phyloP scores from a whole-genome alignment of 2,797 vertebrate genomes.

The Chaenodraco wilsoni region DNA sequence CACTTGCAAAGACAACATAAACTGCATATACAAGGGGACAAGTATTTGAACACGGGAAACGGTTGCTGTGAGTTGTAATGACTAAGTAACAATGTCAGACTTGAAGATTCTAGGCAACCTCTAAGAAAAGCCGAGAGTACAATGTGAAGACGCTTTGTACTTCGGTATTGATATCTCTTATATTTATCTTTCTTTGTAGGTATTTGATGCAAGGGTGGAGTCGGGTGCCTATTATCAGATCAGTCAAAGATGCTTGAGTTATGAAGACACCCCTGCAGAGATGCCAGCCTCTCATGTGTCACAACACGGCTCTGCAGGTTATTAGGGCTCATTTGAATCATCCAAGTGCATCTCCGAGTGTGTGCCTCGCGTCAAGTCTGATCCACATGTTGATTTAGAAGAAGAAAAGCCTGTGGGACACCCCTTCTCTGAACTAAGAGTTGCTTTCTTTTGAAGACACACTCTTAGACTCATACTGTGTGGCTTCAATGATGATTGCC shows the following conservation, averaged over 20 bases:
- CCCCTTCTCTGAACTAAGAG: slow-evolving; percentile 13
- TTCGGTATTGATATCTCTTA: slow-evolving; percentile 7
- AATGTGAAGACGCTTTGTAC: neutral
- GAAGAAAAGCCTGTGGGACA: slow-evolving; percentile 11
- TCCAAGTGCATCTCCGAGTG: slow-evolving; percentile 19
- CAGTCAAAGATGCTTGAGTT: slow-evolving; percentile 53
- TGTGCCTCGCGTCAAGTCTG: slow-evolving; percentile 28
- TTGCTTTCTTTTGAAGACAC: neutral
- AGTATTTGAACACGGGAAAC: neutral
- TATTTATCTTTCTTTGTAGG: slow-evolving; percentile 15
- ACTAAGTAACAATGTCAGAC: neutral
- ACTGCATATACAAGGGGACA: neutral
- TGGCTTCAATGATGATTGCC: slow-evolving; percentile 7
- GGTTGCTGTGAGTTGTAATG: neutral
- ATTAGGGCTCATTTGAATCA: slow-evolving; percentile 57
- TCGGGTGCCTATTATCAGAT: slow-evolving; percentile 29
- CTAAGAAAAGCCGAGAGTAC: slow-evolving; percentile 5
- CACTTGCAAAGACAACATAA: slow-evolving; percentile 2
- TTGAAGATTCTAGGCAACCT: neutral
- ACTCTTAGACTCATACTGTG: slow-evolving; percentile 16
- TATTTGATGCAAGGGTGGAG: slow-evolving; percentile 20
- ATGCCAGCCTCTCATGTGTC: slow-evolving; percentile 59
- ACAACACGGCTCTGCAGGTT: slow-evolving; percentile 51
- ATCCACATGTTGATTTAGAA: slow-evolving; percentile 27
- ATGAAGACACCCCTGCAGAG: slow-evolving; percentile 72